Evolutionary conservation across 1,140 invertebrate species (phyloP).

Genomic region (Drosophila ironensis): DNA sequence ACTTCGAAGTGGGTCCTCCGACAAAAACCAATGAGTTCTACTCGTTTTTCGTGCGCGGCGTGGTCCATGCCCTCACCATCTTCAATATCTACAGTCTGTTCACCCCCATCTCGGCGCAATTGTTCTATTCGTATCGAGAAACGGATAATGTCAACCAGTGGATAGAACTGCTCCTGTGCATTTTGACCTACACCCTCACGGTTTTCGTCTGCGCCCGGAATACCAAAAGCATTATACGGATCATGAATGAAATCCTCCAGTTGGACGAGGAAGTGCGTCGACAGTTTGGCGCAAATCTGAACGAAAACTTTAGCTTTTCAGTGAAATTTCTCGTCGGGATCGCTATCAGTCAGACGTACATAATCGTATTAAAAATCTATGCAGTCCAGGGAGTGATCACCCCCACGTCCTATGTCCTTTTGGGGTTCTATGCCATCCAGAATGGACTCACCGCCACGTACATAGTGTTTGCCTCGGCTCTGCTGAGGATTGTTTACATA

Average conservation of each 20-base stretch:
- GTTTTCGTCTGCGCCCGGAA: conserved; percentile 68
- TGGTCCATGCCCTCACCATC: conserved; percentile 66
- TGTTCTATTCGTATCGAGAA: conserved; percentile 69
- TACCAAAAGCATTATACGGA: conserved; percentile 61
- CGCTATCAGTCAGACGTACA: conserved; percentile 60
- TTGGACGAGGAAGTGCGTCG: conserved; percentile 64
- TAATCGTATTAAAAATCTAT: conserved; percentile 57
- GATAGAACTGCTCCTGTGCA: conserved; percentile 72
- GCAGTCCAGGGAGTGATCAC: conserved; percentile 37
- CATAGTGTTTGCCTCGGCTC: conserved; percentile 66
- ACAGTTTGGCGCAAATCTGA: conserved; percentile 46
- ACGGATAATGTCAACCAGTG: conserved; percentile 80
- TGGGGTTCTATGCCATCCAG: conserved; percentile 69
- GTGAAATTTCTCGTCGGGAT: conserved; percentile 68
- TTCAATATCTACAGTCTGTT: conserved; percentile 75
- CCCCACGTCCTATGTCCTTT: conserved; percentile 61
- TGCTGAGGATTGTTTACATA: conserved; percentile 62
- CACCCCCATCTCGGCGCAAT: conserved; percentile 52
- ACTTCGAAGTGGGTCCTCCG: conserved; percentile 68
- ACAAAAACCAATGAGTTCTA: conserved; percentile 65
- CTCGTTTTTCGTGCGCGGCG: conserved; percentile 66
- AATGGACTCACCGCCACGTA: conserved; percentile 69
- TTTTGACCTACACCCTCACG: conserved; percentile 63
- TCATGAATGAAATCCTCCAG: conserved; percentile 73
- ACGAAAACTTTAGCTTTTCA: conserved; percentile 61